Evolutionary conservation across 2,888 invertebrate species (phyloP).

Genomic region (Tiliacea citrago): DNA sequence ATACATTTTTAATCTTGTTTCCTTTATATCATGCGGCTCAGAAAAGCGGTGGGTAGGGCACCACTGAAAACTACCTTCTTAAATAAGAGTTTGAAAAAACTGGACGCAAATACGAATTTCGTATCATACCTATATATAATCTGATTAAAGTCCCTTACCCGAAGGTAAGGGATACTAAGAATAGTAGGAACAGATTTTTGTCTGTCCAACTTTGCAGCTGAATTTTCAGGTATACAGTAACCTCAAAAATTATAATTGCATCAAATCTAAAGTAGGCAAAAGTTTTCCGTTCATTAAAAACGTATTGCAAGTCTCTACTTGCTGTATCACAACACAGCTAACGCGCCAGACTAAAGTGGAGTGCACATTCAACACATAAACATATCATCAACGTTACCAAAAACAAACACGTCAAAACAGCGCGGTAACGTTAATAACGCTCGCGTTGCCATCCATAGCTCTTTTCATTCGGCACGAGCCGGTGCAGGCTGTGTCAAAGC

Average conservation of each 20-base stretch:
- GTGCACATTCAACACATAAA: constrained; percentile 71
- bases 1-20: constrained; percentile 90
- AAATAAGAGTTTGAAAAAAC: constrained; percentile 37
- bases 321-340: constrained; percentile 54
- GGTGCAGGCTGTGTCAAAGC: constrained; percentile 90
- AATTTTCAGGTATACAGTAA: neutral
- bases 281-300: constrained; percentile 11
- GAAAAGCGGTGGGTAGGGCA: constrained; percentile 72
- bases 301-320: constrained; percentile 14
- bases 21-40: constrained; percentile 87
- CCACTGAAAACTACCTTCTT: constrained; percentile 66
- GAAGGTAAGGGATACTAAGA: no score
- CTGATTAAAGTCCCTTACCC: neutral
- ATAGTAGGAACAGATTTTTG: no score
- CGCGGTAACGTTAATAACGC: constrained; percentile 85
- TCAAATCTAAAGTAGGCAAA: neutral
- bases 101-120: neutral
- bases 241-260: neutral
- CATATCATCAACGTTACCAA: constrained; percentile 77
- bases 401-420: constrained; percentile 80
- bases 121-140: constrained; percentile 26
- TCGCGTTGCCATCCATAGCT: constrained; percentile 83
- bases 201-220: neutral
- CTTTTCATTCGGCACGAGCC: constrained; percentile 87
- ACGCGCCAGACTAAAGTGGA: constrained; percentile 36